Base-by-base conservation (phyloP, 1,140 invertebrate species). In the Anoplolepis gracilipes region DNA sequence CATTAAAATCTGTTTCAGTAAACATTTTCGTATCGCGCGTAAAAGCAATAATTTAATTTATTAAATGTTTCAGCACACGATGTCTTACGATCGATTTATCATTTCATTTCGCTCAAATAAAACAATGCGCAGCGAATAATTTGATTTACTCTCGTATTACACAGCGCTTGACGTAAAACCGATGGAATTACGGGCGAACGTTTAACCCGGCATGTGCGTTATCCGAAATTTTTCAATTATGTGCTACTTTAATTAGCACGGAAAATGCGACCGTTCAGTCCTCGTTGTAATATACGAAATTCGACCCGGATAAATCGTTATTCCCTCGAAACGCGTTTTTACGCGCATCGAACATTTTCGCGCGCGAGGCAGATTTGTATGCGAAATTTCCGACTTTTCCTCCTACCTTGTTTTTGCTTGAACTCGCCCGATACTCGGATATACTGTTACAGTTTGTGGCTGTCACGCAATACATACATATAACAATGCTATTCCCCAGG, bases 151-250 rank as follows among this genome's bases (percentile, higher is more conserved):
- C 78, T 73, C 36, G 28, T 59, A 82, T 82, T 82, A 82, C 13
- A 16, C 53, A 16, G n/a, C 53, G 78, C 36, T 72, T 82, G 78
- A 82, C 78, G 25, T 82, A 42, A 82, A 82, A 82, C 39, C 78
- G 67, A 73, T 82, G 67, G 67, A 73, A 59, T 82, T 82, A 82
- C 67, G 65, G 67, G 19, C 25, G 65, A 73, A 19, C 67, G 78
- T 73, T 82, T 73, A 72, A 82, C 67, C 67, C 39, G 67, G 53
- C 25, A 73, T 46, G 78, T 61, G 67, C 65, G 53, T 82, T 73
- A 73, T 82, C 53, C 33, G 79, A 88, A 87, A 85, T 88, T 88
- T 88, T 88, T 88, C 86, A 88, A 88, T 88, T 88, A 85, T 49
- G 64, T 46, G 67, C 64, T 55, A 53, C 55, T 87, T 85, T 88